Conservation (phyloP, 2,888 invertebrate species). For the Hyposoter didymator region DNA sequence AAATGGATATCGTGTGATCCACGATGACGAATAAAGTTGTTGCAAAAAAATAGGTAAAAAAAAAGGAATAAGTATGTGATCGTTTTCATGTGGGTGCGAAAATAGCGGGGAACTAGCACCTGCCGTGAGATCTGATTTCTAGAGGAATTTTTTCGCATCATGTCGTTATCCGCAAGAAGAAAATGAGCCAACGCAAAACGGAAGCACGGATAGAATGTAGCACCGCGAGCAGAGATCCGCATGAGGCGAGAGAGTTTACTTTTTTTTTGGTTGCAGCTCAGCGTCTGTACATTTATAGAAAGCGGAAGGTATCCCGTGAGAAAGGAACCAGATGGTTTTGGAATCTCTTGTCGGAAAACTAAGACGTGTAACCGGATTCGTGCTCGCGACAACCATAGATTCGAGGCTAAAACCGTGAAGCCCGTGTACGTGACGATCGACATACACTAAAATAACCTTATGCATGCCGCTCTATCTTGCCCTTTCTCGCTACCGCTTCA, state of each 20-base stretch:
- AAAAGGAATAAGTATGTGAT: not conserved
- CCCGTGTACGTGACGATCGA: conserved; percentile 65
- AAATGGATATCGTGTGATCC: not conserved
- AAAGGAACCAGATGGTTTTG: conserved; percentile 46
- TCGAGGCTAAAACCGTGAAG: conserved; percentile 61
- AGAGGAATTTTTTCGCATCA: conserved; percentile 42
- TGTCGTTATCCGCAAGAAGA: conserved; percentile 18
- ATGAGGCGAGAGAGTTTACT: conserved; percentile 8
- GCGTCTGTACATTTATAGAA: conserved; percentile 25
- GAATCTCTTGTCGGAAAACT: conserved; percentile 52
- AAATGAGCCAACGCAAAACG: conserved; percentile 4
- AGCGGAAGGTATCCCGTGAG: conserved; percentile 55
- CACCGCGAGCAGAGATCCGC: not conserved
- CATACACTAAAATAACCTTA: conserved; percentile 62
- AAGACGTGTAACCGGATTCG: conserved; percentile 64
- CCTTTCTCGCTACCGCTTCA: conserved; percentile 35
- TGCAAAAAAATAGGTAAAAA: not conserved
- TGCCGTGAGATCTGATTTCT: conserved; percentile 4
- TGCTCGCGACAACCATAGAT: conserved; percentile 59
- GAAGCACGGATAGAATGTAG: conserved; percentile 22
- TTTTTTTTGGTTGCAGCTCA: conserved; percentile 35
- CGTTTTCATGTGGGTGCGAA: not conserved
- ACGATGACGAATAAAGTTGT: not conserved
- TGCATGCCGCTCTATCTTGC: conserved; percentile 40
- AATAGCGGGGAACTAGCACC: not conserved